Conservation (phyloP, 2,888 invertebrate genomes). For the Dynastes grantii region DNA sequence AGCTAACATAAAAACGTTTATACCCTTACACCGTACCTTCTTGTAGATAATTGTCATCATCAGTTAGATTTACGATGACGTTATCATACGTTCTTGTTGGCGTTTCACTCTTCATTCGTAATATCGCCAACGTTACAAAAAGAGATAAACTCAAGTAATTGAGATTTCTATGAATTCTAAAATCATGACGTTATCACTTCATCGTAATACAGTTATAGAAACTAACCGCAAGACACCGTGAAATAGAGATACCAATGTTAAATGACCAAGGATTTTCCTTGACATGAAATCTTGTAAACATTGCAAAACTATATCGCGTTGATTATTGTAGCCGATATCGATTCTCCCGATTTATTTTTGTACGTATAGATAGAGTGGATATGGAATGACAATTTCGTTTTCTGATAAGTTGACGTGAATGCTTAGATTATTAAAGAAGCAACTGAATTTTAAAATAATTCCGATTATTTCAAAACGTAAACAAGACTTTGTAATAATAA, state of each 20-base stretch:
- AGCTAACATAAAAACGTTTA: too few relatives aligned
- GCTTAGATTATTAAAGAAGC: too few relatives aligned
- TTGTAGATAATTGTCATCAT: too few relatives aligned
- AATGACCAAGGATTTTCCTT: conserved; percentile 11
- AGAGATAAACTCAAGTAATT: not conserved
- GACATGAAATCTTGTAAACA: conserved; percentile 23
- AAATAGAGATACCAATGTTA: conserved; percentile 20
- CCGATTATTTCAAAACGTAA: too few relatives aligned
- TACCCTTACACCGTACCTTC: too few relatives aligned
- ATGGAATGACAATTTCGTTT: conserved; percentile 5
- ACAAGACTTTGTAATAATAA: too few relatives aligned
- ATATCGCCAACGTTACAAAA: not conserved
- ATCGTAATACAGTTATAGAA: not conserved
- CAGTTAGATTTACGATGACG: too few relatives aligned
- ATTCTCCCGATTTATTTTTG: not conserved
- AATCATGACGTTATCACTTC: not conserved
- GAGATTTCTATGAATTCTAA: not conserved
- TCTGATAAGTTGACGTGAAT: not conserved
- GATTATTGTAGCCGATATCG: not conserved
- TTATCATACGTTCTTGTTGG: not conserved
- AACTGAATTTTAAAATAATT: too few relatives aligned
- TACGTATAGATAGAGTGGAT: not conserved
- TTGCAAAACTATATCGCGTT: not conserved
- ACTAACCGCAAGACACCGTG: conserved; percentile 12
- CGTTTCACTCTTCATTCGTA: not conserved